Base-by-base conservation (phyloP, 2,888 invertebrate species). In the Drosophila monieri region DNA sequence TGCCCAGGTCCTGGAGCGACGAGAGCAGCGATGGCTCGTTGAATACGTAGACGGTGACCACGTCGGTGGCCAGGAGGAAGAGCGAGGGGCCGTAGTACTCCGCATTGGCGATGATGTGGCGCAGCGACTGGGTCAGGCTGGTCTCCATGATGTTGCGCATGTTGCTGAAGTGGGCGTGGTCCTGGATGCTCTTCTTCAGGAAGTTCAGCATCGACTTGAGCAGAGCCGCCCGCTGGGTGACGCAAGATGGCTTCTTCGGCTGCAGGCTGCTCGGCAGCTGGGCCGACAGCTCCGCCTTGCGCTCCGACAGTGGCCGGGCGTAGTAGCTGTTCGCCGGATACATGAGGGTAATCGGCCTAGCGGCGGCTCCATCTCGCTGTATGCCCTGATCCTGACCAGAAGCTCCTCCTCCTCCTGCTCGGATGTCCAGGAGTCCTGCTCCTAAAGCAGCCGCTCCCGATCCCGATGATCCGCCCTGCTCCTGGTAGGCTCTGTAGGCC, bases 181-280 rank as follows among this genome's bases (percentile, higher is more conserved):
- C 95, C 89, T 95, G 95, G 77, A 97, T 95, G 9, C 96, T 96
- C 90, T 97, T 96, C 90, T 97, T 97, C 65, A 97, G 89, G 88
- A 97, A 97, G 90, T 97, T 97, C 30, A 97, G 90, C 95, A 97
- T 96, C 0, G 97, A 97, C 89, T 97, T 97, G 4, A 97, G 92
- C 2, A 97, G 92, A 3, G 97, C 97, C 2, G 96, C 96, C 68
- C 97, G 92, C 90, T 97, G 97, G 0, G 97, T 96, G 64, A 89
- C 87, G 68, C 88, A 88, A 27, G 89, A 83, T 8, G 87, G 78
- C 51, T 88, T 88, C 74, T 88, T 89, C 18, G 74, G 77, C 54
- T 85, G 83, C 54, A 78, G 41, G 27, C 75, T 84, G 69, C 74
- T 84, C 15, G 76, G 73, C 71, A 76, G 48, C 49, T 73, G 71